These are phyloP conservation scores for Gonatopus flavifemur DNA, from an alignment of 1,140 invertebrate species.

Conservation along the genomic window DNA sequence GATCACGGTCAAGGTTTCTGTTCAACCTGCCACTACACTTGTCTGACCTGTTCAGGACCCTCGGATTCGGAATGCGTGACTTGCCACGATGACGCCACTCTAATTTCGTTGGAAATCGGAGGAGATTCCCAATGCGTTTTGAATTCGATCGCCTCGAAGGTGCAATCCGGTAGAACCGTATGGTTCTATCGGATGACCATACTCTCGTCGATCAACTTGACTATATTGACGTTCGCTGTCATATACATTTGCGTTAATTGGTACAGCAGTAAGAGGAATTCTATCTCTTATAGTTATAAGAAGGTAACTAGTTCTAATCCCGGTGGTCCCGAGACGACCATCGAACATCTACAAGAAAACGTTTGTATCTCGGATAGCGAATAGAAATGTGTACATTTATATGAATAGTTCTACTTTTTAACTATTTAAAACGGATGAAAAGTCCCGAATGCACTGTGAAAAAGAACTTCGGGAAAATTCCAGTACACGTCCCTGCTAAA, in stretches of 20 bases:
- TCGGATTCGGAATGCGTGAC: slow-evolving; percentile 32
- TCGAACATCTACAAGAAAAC: slow-evolving; percentile 10
- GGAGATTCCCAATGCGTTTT: slow-evolving; percentile 25
- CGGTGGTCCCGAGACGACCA: slow-evolving; percentile 12
- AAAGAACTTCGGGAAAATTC: too few species aligned
- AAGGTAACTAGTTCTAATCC: slow-evolving; percentile 21
- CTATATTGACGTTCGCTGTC: not conserved
- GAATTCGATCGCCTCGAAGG: slow-evolving; percentile 29
- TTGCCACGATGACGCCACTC: slow-evolving; percentile 31
- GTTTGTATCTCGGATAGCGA: slow-evolving; percentile 32
- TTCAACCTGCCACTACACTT: slow-evolving; percentile 35
- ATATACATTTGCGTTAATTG: slow-evolving; percentile 13
- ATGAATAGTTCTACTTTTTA: too few species aligned
- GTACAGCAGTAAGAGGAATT: slow-evolving; percentile 7
- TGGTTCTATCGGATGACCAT: slow-evolving; percentile 38
- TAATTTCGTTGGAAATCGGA: slow-evolving; percentile 6
- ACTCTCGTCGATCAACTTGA: slow-evolving; percentile 21
- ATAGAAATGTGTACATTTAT: slow-evolving; percentile 13
- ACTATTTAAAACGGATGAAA: too few species aligned
- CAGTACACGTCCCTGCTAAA: too few species aligned
- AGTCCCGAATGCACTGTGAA: too few species aligned
- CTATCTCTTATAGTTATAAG: slow-evolving; percentile 18
- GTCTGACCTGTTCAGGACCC: slow-evolving; percentile 33
- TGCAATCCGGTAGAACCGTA: slow-evolving; percentile 29
- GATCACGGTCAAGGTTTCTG: slow-evolving; percentile 17